Evolutionary conservation across 2,797 vertebrate species (phyloP), one percentile per base, ranked within the genome.

Genomic region (Kryptolebias ocellatus): DNA sequence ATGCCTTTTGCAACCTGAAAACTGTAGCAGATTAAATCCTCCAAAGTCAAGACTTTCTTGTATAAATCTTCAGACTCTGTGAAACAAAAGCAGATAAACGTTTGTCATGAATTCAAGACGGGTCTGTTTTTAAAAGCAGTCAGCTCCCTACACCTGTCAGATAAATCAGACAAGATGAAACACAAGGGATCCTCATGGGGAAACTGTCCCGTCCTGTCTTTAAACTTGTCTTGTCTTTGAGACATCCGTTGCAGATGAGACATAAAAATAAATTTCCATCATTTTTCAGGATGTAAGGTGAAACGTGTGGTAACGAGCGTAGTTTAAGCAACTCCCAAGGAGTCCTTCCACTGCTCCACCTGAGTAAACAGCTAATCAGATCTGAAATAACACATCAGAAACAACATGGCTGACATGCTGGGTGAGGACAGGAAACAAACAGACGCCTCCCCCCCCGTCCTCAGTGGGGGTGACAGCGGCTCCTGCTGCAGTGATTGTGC

Each of bases 1-100:
- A 97, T 98, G 87, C 96, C 96, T 91, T 97, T 98, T 62, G 96
- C 95, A 64, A 98, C 96, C 91, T 98, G 97, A 91, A 97, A 98
- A 88, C 96, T 97, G 88, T 98, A 98, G 91, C 95, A 97, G 74
- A 98, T 97, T 78, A 98, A 91, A 84, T 97, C 96, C 82, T 98
- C 96, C 93, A 98, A 73, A 8, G 95, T 96, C 88, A 98, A 87
- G 60, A 96, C 91, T 77, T 92, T 89, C 88, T 98, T 98, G 77
- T 96, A 96, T 80, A 97, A 92, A 87, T 98, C 96, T 79, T 98
- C 96, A 24, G 94, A 85, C 76, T 98, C 96, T 98, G 93, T 70
- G 64, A 87, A 88, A 80, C 56, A 84, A 84, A 90, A 76, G 53
- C 73, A 68, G 10, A 66, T 18, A 18, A 72, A 46, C 29, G 64